Evolutionary conservation across 2,113 vertebrate species (phyloP).

Genomic region (Macrotis lagotis): DNA sequence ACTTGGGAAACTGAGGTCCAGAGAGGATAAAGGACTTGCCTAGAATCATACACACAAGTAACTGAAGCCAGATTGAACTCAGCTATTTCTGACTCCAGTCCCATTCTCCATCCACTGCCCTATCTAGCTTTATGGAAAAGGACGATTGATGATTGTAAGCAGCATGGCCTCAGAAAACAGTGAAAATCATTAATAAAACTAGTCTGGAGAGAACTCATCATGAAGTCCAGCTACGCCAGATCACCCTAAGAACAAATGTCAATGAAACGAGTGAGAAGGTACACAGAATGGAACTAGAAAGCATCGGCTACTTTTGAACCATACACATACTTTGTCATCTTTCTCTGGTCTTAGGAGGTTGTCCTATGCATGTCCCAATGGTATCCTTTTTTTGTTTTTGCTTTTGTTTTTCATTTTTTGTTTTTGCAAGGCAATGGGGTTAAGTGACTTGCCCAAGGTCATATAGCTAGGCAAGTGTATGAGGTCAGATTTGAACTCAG

Average conservation of each 20-base stretch:
- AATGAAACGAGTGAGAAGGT: background rate
- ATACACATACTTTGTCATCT: background rate
- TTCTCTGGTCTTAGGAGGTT: background rate
- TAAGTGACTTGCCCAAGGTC: too few species aligned
- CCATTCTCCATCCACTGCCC: background rate
- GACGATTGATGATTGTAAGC: background rate
- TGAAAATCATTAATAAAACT: background rate
- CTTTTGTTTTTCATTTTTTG: too few species aligned
- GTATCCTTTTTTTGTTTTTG: too few species aligned
- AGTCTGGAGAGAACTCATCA: background rate
- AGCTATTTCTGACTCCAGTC: background rate
- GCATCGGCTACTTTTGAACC: background rate
- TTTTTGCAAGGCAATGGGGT: too few species aligned
- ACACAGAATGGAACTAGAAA: background rate
- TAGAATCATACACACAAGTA: background rate
- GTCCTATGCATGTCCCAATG: background rate
- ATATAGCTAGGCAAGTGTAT: too few species aligned
- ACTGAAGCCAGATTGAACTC: background rate
- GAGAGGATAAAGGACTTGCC: background rate
- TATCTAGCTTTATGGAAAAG: background rate
- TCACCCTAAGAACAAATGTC: background rate
- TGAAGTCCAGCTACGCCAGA: background rate
- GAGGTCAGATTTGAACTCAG: too few species aligned
- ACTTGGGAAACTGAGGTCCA: background rate
- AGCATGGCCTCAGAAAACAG: background rate